A percentile compares a stretch with the other conserved stretches of the same genome.
Conservation (phyloP, 92 coral and sea anemone species). For the Desmophyllum pertusum region DNA sequence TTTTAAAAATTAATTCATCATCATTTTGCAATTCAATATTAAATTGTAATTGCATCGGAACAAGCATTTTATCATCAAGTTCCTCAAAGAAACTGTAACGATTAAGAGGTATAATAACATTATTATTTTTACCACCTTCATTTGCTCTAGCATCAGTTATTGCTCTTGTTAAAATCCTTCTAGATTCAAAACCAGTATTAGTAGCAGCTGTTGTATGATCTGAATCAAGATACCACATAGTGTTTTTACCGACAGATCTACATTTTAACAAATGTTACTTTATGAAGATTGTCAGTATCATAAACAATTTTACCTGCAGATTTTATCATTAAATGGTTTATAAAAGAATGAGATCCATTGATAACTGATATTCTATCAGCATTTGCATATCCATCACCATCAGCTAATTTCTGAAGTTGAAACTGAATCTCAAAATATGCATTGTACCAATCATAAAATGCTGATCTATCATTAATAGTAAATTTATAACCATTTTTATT, state of each 20-base stretch:
- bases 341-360: constrained; percentile 1
- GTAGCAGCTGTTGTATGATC: background rate
- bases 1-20: constrained; percentile 11
- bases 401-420: constrained; percentile 1
- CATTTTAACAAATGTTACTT: background rate
- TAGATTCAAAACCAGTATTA: constrained; percentile 3
- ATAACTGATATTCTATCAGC: too few relatives aligned
- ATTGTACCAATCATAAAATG: constrained; percentile 20
- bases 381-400: background rate
- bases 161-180: background rate
- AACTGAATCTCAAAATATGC: constrained; percentile 7
- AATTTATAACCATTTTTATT: background rate
- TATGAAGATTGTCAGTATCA: constrained; percentile 8
- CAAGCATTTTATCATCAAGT: constrained; percentile 13
- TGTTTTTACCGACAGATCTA: background rate
- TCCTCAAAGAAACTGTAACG: constrained; percentile 43
- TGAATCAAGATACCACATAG: constrained; percentile 8
- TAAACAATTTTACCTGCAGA: constrained; percentile 1
- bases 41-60: constrained; percentile 25
- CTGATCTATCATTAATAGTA: background rate
- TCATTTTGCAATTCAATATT: background rate
- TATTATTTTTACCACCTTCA: too few relatives aligned
- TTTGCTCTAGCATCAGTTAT: too few relatives aligned
- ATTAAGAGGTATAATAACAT: constrained; percentile 28
- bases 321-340: background rate